Evolutionary conservation across 37 sponge, comb jelly and placozoan genomes (phyloP).

Genomic region (Theonella swinhoei): DNA sequence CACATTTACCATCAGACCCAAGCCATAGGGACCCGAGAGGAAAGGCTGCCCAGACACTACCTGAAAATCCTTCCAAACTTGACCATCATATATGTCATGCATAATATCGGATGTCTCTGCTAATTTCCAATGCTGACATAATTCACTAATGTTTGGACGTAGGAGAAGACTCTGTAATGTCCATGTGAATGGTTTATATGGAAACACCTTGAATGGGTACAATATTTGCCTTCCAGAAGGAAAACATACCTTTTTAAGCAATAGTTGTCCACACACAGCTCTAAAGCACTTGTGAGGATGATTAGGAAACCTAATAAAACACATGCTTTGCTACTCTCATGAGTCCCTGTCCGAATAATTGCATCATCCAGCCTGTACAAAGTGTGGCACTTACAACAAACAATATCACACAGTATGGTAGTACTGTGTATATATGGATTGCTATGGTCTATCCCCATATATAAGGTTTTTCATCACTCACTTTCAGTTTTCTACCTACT

Average conservation of each 20-base stretch:
- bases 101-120: not conserved
- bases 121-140: too few relatives aligned
- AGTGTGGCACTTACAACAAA: constrained; percentile 19
- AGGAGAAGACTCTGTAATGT: constrained; percentile 4
- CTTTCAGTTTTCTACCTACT: too few relatives aligned
- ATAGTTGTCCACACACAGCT: not conserved
- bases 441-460: too few relatives aligned
- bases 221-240: not conserved
- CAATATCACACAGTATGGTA: too few relatives aligned
- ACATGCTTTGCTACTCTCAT: constrained; percentile 12
- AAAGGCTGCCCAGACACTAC: not conserved
- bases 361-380: not conserved
- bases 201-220: constrained; percentile 14
- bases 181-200: not conserved
- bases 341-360: not conserved
- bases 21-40: too few relatives aligned
- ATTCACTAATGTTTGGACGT: constrained; percentile 11
- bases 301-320: constrained; percentile 41
- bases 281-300: constrained; percentile 31
- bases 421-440: too few relatives aligned
- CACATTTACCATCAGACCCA: constrained; percentile 29
- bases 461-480: too few relatives aligned
- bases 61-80: constrained; percentile 32
- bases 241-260: constrained; percentile 22
- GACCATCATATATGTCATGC: constrained; percentile 36